phyloP scores from a whole-genome alignment of 2,797 vertebrate genomes.

The Phrynocephalus vlangalii region DNA sequence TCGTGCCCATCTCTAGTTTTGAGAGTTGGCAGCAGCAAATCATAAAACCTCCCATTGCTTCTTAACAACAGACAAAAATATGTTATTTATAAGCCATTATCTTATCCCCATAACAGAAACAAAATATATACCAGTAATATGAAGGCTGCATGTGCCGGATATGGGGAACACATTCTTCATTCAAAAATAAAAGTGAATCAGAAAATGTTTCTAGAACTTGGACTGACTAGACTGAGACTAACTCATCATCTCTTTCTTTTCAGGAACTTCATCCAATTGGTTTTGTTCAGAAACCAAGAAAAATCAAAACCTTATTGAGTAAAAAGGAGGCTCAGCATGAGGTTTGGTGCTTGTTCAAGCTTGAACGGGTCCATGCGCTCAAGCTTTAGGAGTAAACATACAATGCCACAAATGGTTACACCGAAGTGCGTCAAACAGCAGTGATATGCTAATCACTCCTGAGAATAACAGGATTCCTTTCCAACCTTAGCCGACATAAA shows the following conservation, averaged over 20 bases:
- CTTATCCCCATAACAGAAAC: constrained; percentile 7
- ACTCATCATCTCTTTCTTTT: constrained; percentile 34
- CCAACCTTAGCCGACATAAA: constrained; percentile 47
- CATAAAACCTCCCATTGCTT: constrained; percentile 2
- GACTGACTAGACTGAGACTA: neutral
- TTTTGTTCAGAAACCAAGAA: constrained; percentile 41
- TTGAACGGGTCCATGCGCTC: constrained; percentile 15
- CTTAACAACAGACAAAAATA: neutral
- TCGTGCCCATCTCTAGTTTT: too few relatives aligned
- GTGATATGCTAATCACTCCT: constrained; percentile 46
- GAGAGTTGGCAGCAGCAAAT: neutral
- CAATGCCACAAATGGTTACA: constrained; percentile 48
- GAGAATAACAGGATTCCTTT: constrained; percentile 46
- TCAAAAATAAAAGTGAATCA: constrained; percentile 29
- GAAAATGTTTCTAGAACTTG: constrained; percentile 43
- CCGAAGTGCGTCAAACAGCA: constrained; percentile 37
- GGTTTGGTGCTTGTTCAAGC: constrained; percentile 51
- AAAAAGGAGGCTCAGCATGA: constrained; percentile 23
- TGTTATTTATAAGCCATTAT: constrained; percentile 19
- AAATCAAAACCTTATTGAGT: constrained; percentile 38
- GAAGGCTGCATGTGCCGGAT: neutral
- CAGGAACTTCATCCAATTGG: constrained; percentile 11
- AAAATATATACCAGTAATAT: neutral
- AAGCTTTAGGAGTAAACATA: constrained; percentile 38
- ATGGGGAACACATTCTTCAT: neutral